Percentiles rank a stretch among this genome's conserved stretches.
phyloP scores from a whole-genome alignment of 2,888 invertebrate genomes.

The Chrysotoxum bicinctum region DNA sequence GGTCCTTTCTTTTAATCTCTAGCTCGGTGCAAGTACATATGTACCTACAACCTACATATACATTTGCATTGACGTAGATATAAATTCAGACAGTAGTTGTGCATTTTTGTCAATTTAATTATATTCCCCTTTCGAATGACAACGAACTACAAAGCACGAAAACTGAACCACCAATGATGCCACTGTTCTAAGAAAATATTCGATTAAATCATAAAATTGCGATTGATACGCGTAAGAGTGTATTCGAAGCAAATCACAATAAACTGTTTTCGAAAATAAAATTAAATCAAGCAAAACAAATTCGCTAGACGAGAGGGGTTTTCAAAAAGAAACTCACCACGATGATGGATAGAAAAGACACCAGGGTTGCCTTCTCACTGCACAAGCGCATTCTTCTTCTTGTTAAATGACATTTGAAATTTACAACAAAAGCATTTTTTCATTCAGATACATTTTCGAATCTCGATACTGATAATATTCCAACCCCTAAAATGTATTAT shows the following conservation, averaged over 20 bases:
- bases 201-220: neutral
- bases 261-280: neutral
- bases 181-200: neutral
- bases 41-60: no score
- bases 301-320: neutral
- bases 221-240: neutral
- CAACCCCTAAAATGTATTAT: constrained; percentile 34
- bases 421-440: constrained; percentile 34
- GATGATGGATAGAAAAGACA: neutral
- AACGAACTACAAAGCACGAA: neutral
- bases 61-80: neutral
- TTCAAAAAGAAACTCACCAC: neutral
- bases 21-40: no score
- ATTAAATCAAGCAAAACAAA: no score
- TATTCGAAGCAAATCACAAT: neutral
- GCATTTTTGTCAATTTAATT: neutral
- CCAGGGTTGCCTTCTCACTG: neutral
- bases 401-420: neutral
- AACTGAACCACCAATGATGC: constrained; percentile 7
- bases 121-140: no score
- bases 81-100: neutral
- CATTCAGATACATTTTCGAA: constrained; percentile 49
- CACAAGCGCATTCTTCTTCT: constrained; percentile 39
- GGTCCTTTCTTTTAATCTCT: neutral
- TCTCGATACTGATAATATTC: neutral